Base-by-base conservation (phyloP, 2,113 vertebrate genomes). In the Ammodramus savannarum region DNA sequence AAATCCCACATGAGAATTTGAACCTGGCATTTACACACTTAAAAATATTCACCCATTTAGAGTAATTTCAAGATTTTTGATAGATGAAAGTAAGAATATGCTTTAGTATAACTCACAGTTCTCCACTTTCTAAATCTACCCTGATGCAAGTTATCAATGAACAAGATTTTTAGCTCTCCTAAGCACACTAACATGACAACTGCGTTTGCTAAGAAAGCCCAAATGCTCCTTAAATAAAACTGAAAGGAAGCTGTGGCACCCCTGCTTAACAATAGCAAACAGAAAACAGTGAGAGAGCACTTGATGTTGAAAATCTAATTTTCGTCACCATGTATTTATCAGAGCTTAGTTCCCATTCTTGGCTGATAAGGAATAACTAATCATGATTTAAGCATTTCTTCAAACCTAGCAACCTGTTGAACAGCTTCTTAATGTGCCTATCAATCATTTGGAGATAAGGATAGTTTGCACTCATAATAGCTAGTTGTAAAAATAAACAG, bases 401-500 rank as follows among this genome's bases (percentile, higher is more conserved):
- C 97, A 98, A 97, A 94, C 97, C 97, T 97, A 98, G 98, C 97
- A 98, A 98, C 98, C 97, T 97, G 98, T 98, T 98, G 97, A 98
- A 97, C 98, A 98, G 96, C 98, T 98, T 97, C 97, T 98, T 98
- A 98, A 98, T 98, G 97, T 97, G 95, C 91, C 98, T 98, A 98
- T 98, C 98, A 98, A 98, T 98, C 98, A 98, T 97, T 97, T 92
- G 92, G 89, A 36, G 98, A 98, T 98, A 98, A 98, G 97, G 85
- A 95, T 57, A 93, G 97, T 97, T 98, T 98, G 98, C 97, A 95
- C 97, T 98, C 96, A 97, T 96, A 98, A 98, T 97, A 97, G 97
- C 97, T 97, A 97, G 98, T 98, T 98, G 98, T 98, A 98, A 98
- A 98, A 98, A 98, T 98, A 98, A 98, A 98, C 97, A 98, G 94